Evolutionary conservation across 2,888 invertebrate genomes (phyloP).

Genomic region (Carpatolechia fugitivella): DNA sequence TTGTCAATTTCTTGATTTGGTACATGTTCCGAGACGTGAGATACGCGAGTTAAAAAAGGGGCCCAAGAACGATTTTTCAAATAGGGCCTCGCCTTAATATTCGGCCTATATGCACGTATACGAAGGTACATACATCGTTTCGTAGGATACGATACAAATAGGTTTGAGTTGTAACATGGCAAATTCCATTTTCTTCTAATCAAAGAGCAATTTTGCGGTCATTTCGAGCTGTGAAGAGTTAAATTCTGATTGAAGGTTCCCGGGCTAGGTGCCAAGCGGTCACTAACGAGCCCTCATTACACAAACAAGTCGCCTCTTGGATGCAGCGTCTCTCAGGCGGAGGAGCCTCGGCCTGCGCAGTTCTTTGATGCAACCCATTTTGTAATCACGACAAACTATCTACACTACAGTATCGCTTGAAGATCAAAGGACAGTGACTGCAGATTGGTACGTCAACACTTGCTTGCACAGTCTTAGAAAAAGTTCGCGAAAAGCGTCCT

Average conservation of each 20-base stretch:
- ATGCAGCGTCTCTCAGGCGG: constrained; percentile 34
- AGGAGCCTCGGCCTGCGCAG: constrained; percentile 23
- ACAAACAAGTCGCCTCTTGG: constrained; percentile 45
- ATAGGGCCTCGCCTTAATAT: too few species aligned
- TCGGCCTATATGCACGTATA: too few species aligned
- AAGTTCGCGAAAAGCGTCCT: too few species aligned
- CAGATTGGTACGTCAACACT: too few species aligned
- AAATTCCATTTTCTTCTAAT: background rate
- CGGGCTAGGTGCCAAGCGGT: constrained; percentile 42
- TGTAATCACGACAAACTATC: background rate
- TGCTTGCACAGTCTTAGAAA: too few species aligned
- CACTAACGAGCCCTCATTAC: constrained; percentile 56
- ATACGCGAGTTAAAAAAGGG: too few species aligned
- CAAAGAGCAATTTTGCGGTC: background rate
- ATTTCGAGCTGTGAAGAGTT: constrained; percentile 12
- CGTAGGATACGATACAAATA: too few species aligned
- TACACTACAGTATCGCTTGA: background rate
- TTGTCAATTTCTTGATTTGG: too few species aligned
- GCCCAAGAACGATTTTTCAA: too few species aligned
- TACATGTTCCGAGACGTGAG: too few species aligned
- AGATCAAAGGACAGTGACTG: too few species aligned
- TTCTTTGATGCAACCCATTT: background rate
- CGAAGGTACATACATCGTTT: too few species aligned
- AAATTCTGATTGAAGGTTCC: constrained; percentile 28
- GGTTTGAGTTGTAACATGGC: background rate